These are phyloP conservation scores for Pelusios castaneus DNA, from an alignment of 2,113 vertebrate species.

Conservation along the genomic window DNA sequence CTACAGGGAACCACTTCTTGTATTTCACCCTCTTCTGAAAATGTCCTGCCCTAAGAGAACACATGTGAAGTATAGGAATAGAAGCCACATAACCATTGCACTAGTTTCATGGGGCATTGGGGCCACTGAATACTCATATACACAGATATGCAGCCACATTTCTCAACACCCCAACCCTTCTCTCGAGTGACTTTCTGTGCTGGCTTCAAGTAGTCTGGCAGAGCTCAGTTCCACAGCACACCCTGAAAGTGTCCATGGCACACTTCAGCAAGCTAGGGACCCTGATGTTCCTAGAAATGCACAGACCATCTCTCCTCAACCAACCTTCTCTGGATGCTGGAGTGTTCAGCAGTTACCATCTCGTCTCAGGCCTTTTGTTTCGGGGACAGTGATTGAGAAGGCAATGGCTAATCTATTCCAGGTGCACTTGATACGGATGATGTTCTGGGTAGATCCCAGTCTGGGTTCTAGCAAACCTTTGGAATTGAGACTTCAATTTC, in stretches of 20 bases:
- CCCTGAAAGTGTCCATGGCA: not conserved
- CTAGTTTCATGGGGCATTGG: not conserved
- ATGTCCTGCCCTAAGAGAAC: not conserved
- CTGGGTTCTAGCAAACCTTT: not conserved
- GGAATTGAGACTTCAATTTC: not conserved
- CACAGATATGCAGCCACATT: not conserved
- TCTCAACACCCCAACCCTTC: not conserved
- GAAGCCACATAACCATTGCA: not conserved
- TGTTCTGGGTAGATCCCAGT: not conserved
- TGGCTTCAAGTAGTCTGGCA: not conserved
- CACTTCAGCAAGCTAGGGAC: not conserved
- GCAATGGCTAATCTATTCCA: fast-evolving
- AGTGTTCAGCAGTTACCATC: not conserved
- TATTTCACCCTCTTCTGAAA: not conserved
- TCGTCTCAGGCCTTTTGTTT: fast-evolving
- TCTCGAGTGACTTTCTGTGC: not conserved
- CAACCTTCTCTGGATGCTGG: not conserved
- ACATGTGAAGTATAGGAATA: not conserved
- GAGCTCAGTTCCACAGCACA: fast-evolving
- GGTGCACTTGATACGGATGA: not conserved
- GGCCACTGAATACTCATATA: not conserved
- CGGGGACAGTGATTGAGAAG: not conserved
- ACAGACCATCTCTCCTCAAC: not conserved
- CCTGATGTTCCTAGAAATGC: fast-evolving
- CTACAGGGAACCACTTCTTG: not conserved